Conservation (phyloP, 1,140 invertebrate genomes). For the Magallana angulata region DNA sequence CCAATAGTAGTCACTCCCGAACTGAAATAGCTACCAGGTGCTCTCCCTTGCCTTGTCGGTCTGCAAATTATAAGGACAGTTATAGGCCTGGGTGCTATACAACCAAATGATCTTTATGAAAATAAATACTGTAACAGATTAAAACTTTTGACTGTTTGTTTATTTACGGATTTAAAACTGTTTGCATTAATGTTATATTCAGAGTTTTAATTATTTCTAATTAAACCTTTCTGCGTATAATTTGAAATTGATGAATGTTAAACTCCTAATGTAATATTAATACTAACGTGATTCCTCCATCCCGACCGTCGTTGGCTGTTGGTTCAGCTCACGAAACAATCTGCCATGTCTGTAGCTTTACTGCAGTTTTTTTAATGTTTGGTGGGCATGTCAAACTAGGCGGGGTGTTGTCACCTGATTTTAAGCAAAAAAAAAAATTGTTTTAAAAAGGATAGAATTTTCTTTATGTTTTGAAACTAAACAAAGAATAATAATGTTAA, state of each 20-base stretch:
- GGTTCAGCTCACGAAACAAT: constrained; percentile 22
- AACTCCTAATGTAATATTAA: too few species aligned
- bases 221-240: too few species aligned
- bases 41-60: not conserved
- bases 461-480: too few species aligned
- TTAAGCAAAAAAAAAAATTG: too few species aligned
- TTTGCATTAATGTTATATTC: too few species aligned
- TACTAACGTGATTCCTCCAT: constrained; percentile 34
- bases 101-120: too few species aligned
- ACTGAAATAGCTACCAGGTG: not conserved
- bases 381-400: not conserved
- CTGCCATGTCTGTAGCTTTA: not conserved
- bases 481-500: too few species aligned
- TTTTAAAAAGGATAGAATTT: too few species aligned
- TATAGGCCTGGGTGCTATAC: too few species aligned
- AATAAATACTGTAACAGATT: not conserved
- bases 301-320: constrained; percentile 24
- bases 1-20: not conserved
- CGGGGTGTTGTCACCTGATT: constrained; percentile 7
- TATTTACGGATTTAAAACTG: too few species aligned
- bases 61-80: not conserved
- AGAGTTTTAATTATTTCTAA: too few species aligned
- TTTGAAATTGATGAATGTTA: too few species aligned
- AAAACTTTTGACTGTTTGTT: not conserved
- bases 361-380: not conserved